Percentiles rank a stretch among this genome's conserved stretches.
These are phyloP conservation scores for Catostomus latipinnis DNA, from an alignment of 2,797 vertebrate species.

Conservation along the genomic window DNA sequence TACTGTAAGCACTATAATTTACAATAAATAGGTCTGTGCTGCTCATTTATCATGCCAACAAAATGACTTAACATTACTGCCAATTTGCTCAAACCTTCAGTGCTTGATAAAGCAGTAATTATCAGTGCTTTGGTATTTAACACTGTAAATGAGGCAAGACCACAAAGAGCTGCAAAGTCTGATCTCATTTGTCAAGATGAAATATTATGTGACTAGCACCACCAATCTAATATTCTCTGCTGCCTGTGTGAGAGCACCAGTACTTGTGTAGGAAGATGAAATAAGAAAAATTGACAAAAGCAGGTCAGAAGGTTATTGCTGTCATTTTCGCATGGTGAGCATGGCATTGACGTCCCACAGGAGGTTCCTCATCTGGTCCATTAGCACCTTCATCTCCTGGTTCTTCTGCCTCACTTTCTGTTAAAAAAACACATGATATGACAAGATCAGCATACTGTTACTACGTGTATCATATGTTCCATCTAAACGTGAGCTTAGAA, in stretches of 20 bases:
- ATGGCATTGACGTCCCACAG: conserved; percentile 85
- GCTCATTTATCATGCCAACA: background rate
- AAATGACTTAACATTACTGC: conserved; percentile 17
- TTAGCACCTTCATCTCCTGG: conserved; percentile 84
- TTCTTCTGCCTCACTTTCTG: conserved; percentile 84
- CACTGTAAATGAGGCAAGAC: conserved; percentile 23
- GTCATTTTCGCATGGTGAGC: conserved; percentile 81
- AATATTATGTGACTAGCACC: conserved; percentile 22
- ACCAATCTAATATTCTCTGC: background rate
- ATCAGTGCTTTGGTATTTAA: conserved; percentile 9
- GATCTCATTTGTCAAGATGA: conserved; percentile 25
- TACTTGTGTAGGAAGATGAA: background rate
- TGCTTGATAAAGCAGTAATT: conserved; percentile 22
- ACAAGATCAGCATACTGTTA: background rate
- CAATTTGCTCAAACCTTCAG: conserved; percentile 6
- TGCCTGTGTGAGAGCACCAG: background rate
- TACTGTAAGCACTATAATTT: background rate
- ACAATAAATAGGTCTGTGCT: background rate
- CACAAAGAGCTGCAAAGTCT: conserved; percentile 17
- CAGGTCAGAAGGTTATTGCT: background rate
- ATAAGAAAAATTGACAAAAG: background rate
- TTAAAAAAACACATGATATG: conserved; percentile 8
- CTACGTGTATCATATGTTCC: background rate
- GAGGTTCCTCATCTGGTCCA: conserved; percentile 86
- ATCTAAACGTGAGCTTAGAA: background rate